Conservation (phyloP, 2,797 vertebrate genomes). For the Enteromius thamalakanensis region DNA sequence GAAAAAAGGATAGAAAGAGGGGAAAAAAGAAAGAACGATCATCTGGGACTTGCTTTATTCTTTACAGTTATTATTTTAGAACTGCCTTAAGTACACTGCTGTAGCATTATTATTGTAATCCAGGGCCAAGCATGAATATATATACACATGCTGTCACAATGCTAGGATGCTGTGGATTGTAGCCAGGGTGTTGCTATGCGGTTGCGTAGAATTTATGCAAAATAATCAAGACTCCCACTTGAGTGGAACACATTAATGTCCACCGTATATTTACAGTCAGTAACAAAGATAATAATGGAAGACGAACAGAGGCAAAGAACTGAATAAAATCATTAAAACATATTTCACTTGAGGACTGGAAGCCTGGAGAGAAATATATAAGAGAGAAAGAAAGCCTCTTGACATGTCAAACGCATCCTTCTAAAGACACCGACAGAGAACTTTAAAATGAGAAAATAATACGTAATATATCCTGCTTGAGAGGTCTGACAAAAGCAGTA, state of each 20-base stretch:
- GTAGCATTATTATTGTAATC: not conserved
- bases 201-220: not conserved
- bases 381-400: conserved; percentile 8
- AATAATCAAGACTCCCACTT: conserved; percentile 2
- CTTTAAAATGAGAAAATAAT: conserved; percentile 10
- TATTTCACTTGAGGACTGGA: not conserved
- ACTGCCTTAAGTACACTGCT: not conserved
- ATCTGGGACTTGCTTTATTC: conserved; percentile 2
- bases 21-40: not conserved
- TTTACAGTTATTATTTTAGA: conserved; percentile 12
- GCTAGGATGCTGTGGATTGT: not conserved
- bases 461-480: conserved; percentile 17
- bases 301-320: not conserved
- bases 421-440: conserved; percentile 18
- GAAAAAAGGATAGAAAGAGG: not conserved
- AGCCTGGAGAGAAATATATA: conserved; percentile 1
- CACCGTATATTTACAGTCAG: not conserved
- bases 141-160: not conserved
- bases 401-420: conserved; percentile 35
- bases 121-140: not conserved
- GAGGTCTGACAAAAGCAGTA: conserved; percentile 29
- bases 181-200: not conserved
- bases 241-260: not conserved
- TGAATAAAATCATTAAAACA: conserved; percentile 1
- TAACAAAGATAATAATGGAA: not conserved